These are phyloP conservation scores for Mustela lutreola DNA, from an alignment of 2,113 vertebrate genomes.

Conservation along the genomic window DNA sequence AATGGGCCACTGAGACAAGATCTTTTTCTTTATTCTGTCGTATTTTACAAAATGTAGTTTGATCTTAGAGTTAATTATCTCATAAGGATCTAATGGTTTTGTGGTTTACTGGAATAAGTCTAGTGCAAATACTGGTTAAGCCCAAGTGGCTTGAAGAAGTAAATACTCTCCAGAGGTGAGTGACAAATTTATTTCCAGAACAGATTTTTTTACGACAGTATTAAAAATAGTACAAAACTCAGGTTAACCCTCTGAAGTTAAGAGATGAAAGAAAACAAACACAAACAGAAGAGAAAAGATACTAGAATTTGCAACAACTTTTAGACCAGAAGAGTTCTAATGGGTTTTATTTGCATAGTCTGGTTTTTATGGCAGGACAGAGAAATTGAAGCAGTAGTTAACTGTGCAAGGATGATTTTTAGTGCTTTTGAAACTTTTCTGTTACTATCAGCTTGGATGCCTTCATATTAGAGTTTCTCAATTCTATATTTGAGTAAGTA, in stretches of 20 bases:
- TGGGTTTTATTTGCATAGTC: conserved; percentile 51
- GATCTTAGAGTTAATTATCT: conserved; percentile 3
- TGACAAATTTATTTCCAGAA: neutral
- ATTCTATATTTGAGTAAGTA: conserved; percentile 61
- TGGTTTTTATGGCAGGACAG: conserved; percentile 70
- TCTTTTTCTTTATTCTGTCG: neutral
- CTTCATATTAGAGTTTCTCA: conserved; percentile 72
- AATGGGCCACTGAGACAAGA: neutral
- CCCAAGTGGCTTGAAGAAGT: neutral
- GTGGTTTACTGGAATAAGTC: neutral
- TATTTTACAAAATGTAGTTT: neutral
- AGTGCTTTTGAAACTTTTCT: conserved; percentile 76
- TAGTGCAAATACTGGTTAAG: neutral
- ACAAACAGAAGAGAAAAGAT: conserved; percentile 16
- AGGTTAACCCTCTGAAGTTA: neutral
- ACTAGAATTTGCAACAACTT: conserved; percentile 62
- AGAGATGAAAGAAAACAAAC: neutral
- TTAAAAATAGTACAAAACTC: neutral
- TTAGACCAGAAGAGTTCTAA: conserved; percentile 8
- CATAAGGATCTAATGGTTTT: neutral
- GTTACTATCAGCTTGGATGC: conserved; percentile 58
- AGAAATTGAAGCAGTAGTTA: conserved; percentile 70
- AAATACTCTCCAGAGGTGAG: neutral
- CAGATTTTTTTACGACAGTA: neutral
- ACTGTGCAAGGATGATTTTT: conserved; percentile 71